phyloP scores from a whole-genome alignment of 2,113 vertebrate genomes.

The Cyprinodon variegatus region DNA sequence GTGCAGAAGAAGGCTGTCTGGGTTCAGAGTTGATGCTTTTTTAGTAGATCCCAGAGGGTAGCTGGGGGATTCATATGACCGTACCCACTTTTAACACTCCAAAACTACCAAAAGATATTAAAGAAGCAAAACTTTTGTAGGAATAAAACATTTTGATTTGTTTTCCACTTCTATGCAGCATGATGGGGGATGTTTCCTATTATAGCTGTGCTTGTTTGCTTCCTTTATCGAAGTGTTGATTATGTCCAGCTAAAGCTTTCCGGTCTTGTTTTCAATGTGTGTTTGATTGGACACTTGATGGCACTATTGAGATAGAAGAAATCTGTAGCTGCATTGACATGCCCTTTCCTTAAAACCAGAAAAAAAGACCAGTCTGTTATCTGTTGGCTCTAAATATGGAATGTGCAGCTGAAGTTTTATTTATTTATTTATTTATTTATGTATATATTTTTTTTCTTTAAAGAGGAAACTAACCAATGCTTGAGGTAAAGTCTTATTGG shows the following conservation, averaged over 20 bases:
- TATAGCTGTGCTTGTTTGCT: not conserved
- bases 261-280: not conserved
- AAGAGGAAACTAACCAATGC: not conserved
- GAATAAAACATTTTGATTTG: not conserved
- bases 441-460: not conserved
- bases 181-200: not conserved
- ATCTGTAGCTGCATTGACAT: slow-evolving; percentile 30
- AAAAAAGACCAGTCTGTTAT: slow-evolving; percentile 14
- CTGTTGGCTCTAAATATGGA: slow-evolving; percentile 4
- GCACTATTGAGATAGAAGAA: slow-evolving; percentile 68
- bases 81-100: slow-evolving; percentile 39
- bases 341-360: slow-evolving; percentile 53
- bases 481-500: slow-evolving; percentile 1
- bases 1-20: slow-evolving; percentile 32
- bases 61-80: slow-evolving; percentile 48
- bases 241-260: not conserved
- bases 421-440: not conserved
- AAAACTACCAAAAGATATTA: slow-evolving; percentile 8
- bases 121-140: slow-evolving; percentile 14
- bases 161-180: not conserved
- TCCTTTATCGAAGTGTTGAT: not conserved
- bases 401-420: not conserved
- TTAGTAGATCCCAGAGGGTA: slow-evolving; percentile 31
- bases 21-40: slow-evolving; percentile 53
- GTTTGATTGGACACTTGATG: slow-evolving; percentile 70